Percentiles rank a stretch among this genome's conserved stretches.
Evolutionary conservation across 2,113 vertebrate species (phyloP).

Genomic region (Sorex araneus): DNA sequence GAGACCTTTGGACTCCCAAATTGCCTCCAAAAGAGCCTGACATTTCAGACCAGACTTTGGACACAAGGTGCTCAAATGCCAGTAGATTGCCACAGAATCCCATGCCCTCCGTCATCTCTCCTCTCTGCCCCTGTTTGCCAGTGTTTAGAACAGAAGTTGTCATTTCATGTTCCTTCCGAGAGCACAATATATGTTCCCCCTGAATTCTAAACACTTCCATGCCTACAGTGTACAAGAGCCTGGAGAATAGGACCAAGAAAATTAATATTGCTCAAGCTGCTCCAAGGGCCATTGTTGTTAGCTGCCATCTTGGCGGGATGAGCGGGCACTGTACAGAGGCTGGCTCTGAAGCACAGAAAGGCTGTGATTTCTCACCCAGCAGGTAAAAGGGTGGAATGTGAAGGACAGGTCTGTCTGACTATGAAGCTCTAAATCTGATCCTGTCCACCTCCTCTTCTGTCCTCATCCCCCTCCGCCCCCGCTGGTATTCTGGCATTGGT

Average conservation of each 20-base stretch:
- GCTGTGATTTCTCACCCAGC: background rate
- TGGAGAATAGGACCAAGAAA: background rate
- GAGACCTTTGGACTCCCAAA: background rate
- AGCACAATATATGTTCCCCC: background rate
- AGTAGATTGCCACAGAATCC: background rate
- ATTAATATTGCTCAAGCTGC: background rate
- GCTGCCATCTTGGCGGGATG: background rate
- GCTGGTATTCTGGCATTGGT: background rate
- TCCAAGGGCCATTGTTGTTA: background rate
- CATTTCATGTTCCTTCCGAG: background rate
- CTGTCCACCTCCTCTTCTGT: background rate
- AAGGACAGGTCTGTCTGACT: background rate
- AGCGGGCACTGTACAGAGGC: background rate
- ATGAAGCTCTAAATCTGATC: background rate
- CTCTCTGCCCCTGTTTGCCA: background rate
- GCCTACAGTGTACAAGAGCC: background rate
- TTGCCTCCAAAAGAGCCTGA: background rate
- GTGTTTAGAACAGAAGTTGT: background rate
- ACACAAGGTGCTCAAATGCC: fast-evolving
- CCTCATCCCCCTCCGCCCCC: background rate
- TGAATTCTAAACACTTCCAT: background rate
- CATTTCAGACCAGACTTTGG: background rate
- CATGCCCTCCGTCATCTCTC: background rate
- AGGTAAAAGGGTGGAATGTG: too few relatives aligned
- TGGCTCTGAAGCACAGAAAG: background rate